Percentiles rank a stretch among this genome's conserved stretches.
phyloP scores from a whole-genome alignment of 2,888 invertebrate species.

The Mesorhabditis belari region DNA sequence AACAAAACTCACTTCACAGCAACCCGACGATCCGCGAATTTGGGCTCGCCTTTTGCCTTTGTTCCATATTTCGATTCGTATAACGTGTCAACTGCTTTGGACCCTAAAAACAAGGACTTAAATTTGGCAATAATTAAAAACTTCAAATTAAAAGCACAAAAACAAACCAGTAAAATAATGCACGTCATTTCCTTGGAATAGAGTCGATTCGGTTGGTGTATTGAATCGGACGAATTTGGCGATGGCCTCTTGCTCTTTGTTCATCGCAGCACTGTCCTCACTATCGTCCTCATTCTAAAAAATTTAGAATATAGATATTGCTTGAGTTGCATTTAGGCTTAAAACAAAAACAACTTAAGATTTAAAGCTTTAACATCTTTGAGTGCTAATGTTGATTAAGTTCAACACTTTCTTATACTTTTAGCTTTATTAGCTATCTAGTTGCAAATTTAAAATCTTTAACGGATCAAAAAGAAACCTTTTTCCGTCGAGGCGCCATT shows the following conservation, averaged over 20 bases:
- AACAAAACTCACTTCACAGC: too few species aligned
- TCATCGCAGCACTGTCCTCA: conserved; percentile 13
- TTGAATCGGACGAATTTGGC: conserved; percentile 90
- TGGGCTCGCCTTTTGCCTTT: conserved; percentile 63
- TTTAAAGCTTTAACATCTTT: too few species aligned
- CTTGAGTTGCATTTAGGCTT: too few species aligned
- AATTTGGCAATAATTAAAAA: not conserved
- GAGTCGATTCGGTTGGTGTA: conserved; percentile 87
- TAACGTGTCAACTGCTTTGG: conserved; percentile 81
- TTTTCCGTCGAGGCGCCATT: not conserved
- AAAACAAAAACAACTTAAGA: too few species aligned
- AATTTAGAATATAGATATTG: not conserved
- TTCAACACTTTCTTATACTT: too few species aligned
- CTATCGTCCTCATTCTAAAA: not conserved
- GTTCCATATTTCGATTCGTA: conserved; percentile 81
- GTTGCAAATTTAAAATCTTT: too few species aligned
- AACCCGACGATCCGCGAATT: conserved; percentile 67
- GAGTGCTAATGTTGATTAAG: too few species aligned
- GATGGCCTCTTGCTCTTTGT: conserved; percentile 69
- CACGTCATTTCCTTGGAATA: conserved; percentile 89
- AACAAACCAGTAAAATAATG: conserved; percentile 83
- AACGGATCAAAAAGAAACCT: not conserved
- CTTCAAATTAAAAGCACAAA: conserved; percentile 5
- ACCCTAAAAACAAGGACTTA: conserved; percentile 6
- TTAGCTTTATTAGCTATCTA: too few species aligned